These are phyloP conservation scores for Pelochelys cantorii DNA, from an alignment of 2,797 vertebrate species.

Conservation along the genomic window DNA sequence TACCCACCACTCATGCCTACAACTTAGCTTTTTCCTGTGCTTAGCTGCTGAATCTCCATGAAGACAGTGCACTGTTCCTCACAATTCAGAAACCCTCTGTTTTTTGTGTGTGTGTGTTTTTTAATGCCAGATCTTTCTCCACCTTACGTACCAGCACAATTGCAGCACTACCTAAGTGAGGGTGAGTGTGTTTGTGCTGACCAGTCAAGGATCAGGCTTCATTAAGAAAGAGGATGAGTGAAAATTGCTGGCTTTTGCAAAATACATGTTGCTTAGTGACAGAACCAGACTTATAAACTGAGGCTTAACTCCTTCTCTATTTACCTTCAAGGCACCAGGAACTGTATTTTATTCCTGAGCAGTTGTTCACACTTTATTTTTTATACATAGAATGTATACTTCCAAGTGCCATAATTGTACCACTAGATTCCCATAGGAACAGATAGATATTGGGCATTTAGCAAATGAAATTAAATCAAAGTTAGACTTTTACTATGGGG, in stretches of 20 bases:
- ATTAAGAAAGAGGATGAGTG: slow-evolving; percentile 41
- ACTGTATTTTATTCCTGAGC: background rate
- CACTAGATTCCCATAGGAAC: slow-evolving; percentile 50
- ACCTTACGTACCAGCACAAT: background rate
- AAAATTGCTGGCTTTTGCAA: slow-evolving; percentile 56
- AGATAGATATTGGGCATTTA: background rate
- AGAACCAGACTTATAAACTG: slow-evolving; percentile 62
- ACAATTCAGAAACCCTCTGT: background rate
- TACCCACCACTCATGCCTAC: background rate
- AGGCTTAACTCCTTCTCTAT: slow-evolving; percentile 29
- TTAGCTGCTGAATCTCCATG: background rate
- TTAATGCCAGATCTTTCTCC: background rate
- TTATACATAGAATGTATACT: background rate
- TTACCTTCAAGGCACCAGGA: slow-evolving; percentile 48
- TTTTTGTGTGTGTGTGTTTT: background rate
- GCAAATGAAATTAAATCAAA: background rate
- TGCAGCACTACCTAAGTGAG: background rate
- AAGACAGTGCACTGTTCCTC: background rate
- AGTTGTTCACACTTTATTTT: background rate
- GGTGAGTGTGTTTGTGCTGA: background rate
- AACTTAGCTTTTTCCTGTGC: background rate
- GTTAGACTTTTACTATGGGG: background rate
- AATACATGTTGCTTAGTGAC: slow-evolving; percentile 76
- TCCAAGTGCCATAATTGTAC: background rate
- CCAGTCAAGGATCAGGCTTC: slow-evolving; percentile 15